Evolutionary conservation across 2,113 vertebrate species (phyloP).

Genomic region (Cynocephalus volans): DNA sequence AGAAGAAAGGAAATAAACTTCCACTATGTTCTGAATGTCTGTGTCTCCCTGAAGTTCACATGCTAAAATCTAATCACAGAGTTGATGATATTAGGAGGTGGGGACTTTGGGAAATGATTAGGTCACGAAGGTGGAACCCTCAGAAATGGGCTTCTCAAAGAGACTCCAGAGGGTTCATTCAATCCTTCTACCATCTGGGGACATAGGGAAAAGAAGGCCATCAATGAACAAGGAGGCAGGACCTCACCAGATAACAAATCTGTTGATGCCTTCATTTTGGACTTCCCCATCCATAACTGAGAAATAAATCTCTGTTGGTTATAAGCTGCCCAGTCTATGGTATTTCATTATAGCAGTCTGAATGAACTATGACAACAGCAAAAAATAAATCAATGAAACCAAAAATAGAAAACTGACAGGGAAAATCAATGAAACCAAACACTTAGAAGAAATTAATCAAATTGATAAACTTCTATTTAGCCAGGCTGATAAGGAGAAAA

Average conservation of each 20-base stretch:
- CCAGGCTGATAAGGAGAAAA: not conserved
- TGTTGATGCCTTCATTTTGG: not conserved
- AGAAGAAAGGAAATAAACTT: not conserved
- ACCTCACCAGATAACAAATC: not conserved
- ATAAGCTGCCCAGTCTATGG: not conserved
- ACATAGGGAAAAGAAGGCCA: not conserved
- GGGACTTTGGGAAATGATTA: not conserved
- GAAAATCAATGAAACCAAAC: too few species aligned
- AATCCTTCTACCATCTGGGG: not conserved
- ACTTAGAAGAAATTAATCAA: too few species aligned
- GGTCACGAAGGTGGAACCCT: not conserved
- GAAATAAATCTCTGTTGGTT: not conserved
- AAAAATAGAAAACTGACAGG: not conserved
- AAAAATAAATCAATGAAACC: not conserved
- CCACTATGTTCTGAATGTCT: not conserved
- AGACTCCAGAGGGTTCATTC: not conserved
- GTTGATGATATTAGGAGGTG: not conserved
- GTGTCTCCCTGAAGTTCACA: not conserved
- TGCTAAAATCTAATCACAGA: not conserved
- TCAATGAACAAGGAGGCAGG: not conserved
- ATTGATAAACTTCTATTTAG: not conserved
- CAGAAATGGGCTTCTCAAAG: not conserved
- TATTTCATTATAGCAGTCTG: not conserved
- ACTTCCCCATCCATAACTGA: not conserved
- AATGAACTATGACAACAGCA: not conserved